These are phyloP conservation scores for Brotula barbata DNA, from an alignment of 2,797 vertebrate genomes.

Conservation along the genomic window DNA sequence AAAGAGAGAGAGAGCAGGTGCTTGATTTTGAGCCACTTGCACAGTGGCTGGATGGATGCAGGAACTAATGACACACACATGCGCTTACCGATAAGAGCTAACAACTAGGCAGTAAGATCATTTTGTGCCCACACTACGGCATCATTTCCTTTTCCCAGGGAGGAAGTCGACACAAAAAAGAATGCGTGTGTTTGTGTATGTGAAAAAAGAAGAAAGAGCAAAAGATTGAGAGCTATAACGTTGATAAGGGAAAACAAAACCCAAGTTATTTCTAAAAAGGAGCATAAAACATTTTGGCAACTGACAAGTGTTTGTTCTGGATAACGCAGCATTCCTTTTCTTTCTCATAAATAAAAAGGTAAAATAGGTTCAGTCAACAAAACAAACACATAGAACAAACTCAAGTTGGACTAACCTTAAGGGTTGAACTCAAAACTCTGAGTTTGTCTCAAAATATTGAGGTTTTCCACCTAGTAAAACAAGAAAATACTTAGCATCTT, in stretches of 20 bases:
- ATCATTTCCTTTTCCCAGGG: conserved; percentile 52
- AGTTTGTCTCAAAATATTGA: too few species aligned
- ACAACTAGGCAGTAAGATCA: neutral
- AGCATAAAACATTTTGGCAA: too few species aligned
- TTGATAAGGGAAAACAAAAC: too few species aligned
- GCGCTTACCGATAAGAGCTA: conserved; percentile 37
- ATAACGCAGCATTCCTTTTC: too few species aligned
- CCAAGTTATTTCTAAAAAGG: too few species aligned
- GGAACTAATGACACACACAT: conserved; percentile 20
- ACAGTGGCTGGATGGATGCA: neutral
- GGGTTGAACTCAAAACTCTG: too few species aligned
- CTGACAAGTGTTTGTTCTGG: too few species aligned
- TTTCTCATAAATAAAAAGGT: too few species aligned
- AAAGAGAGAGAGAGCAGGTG: conserved; percentile 46
- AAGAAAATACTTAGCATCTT: neutral
- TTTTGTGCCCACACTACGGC: conserved; percentile 45
- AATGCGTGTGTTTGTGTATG: conserved; percentile 10
- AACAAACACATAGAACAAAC: too few species aligned
- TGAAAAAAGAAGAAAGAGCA: neutral
- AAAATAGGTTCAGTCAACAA: too few species aligned
- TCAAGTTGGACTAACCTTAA: too few species aligned
- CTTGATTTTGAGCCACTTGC: conserved; percentile 37
- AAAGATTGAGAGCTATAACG: neutral
- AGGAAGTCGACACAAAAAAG: conserved; percentile 19
- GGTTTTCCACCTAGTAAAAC: neutral